Evolutionary conservation across 2,797 vertebrate species (phyloP).

Genomic region (Crenichthys baileyi): DNA sequence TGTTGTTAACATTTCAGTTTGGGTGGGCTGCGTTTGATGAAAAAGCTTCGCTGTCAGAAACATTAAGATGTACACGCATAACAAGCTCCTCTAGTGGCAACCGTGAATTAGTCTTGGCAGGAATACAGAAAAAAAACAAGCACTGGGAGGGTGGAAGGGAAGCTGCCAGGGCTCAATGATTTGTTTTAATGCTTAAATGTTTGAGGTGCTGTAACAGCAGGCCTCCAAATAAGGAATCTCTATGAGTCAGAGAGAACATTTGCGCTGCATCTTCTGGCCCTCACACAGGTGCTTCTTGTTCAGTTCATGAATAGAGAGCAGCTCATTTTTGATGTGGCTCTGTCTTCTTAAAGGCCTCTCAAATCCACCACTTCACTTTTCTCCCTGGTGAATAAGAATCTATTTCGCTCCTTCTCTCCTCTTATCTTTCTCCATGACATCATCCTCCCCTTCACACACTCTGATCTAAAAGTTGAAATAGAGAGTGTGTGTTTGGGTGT

Average conservation of each 20-base stretch:
- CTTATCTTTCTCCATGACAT: conserved; percentile 43
- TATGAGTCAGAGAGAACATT: conserved; percentile 51
- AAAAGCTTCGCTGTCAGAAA: conserved; percentile 49
- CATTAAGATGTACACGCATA: conserved; percentile 54
- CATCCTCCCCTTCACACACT: conserved; percentile 25
- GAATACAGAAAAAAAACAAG: conserved; percentile 33
- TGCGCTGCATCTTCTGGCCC: conserved; percentile 45
- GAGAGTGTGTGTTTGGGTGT: conserved; percentile 25
- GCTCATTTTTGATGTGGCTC: conserved; percentile 59
- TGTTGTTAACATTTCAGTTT: conserved; percentile 55
- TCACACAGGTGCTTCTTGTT: conserved; percentile 49
- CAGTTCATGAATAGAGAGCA: conserved; percentile 70
- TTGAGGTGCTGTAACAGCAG: conserved; percentile 31
- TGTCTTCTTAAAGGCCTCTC: conserved; percentile 64
- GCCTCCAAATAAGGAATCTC: conserved; percentile 57
- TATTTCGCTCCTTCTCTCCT: conserved; percentile 39
- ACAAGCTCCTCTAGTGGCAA: conserved; percentile 52
- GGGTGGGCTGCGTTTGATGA: conserved; percentile 46
- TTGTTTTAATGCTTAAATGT: conserved; percentile 34
- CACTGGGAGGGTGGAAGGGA: conserved; percentile 22
- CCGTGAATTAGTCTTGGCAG: conserved; percentile 49
- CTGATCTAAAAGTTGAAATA: conserved; percentile 54
- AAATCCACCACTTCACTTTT: conserved; percentile 64
- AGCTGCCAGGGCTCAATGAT: conserved; percentile 25
- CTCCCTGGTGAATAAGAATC: conserved; percentile 57